Conservation (phyloP, 37 sponge, comb jelly and placozoan genomes). For the Bolinopsis microptera region DNA sequence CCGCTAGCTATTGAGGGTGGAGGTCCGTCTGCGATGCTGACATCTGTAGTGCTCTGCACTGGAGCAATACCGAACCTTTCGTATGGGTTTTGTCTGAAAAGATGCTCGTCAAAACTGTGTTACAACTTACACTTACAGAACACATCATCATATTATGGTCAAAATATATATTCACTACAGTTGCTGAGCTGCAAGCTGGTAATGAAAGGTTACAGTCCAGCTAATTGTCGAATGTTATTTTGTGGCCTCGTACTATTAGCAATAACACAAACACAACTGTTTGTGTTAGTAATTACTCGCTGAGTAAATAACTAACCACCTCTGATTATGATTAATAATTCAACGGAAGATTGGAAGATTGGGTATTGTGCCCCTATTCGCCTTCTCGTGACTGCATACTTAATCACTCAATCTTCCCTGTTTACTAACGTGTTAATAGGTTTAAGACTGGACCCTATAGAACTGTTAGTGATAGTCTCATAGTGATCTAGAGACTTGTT, state of each 20-base stretch:
- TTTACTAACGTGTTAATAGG: slow-evolving; percentile 31
- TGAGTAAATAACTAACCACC: no score
- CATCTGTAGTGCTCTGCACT: slow-evolving; percentile 52
- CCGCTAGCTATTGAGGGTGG: slow-evolving; percentile 45
- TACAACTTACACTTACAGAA: background rate
- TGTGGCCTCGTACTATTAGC: no score
- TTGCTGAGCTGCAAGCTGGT: no score
- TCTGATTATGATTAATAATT: no score
- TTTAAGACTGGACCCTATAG: slow-evolving; percentile 3
- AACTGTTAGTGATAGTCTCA: background rate
- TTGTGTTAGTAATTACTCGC: no score
- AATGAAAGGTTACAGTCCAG: no score
- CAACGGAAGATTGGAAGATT: no score
- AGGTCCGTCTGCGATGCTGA: slow-evolving; percentile 39
- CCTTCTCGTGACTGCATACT: no score
- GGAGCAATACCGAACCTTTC: slow-evolving; percentile 50
- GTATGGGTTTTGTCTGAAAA: slow-evolving; percentile 53
- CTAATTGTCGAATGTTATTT: no score
- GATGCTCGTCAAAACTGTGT: background rate
- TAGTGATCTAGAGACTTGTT: background rate
- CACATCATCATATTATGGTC: no score
- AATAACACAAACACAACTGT: no score
- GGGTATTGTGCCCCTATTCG: no score
- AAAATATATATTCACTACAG: background rate
- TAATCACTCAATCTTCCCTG: background rate